Base-by-base conservation (phyloP, 2,113 vertebrate species). In the Riparia riparia region DNA sequence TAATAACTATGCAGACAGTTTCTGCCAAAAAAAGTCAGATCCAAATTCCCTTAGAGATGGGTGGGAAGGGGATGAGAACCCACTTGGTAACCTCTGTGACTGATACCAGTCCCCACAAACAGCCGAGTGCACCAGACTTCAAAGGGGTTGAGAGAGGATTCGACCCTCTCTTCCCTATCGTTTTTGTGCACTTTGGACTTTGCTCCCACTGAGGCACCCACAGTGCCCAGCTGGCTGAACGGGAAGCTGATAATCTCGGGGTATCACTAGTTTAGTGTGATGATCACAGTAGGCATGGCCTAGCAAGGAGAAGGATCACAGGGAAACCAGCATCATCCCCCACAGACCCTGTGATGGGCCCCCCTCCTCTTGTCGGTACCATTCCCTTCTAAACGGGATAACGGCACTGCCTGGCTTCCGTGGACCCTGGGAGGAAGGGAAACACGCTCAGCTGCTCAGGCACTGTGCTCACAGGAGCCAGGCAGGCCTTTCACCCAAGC, bases 261-360 rank as follows among this genome's bases (percentile, higher is more conserved):
- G 28, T 53, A 50, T 21, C 7, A 4, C 31, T 45, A 9, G 45
- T 77, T 90, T 50, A 50, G 76, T 73, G n/a, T 39, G 74, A 44
- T 60, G 63, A 86, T 50, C n/a, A 60, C 83, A 80, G 47, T 3
- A 71, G 86, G 64, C 47, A 58, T 2, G 20, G 64, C 26, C 50
- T 14, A 57, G 54, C 34, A 25, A 86, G 70, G 79, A 65, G 28
- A 44, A 31, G 58, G 56, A 56, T 14, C 58, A 13, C 58, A 22
- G 71, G 49, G 57, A 49, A 80, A 42, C 5, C 61, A 53, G n/a
- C 26, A 37, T 50, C n/a, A 29, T n/a, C 45, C 24, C 2, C 54
- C 58, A 34, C 0, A 0, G 17, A 49, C 3, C 41, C 37, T 14
- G 14, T 1, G 31, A 9, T 6, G 32, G 57, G 84, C 12, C 13